These are phyloP conservation scores for Masnerella sp. DNA, from an alignment of 2,888 invertebrate genomes.

Conservation along the genomic window DNA sequence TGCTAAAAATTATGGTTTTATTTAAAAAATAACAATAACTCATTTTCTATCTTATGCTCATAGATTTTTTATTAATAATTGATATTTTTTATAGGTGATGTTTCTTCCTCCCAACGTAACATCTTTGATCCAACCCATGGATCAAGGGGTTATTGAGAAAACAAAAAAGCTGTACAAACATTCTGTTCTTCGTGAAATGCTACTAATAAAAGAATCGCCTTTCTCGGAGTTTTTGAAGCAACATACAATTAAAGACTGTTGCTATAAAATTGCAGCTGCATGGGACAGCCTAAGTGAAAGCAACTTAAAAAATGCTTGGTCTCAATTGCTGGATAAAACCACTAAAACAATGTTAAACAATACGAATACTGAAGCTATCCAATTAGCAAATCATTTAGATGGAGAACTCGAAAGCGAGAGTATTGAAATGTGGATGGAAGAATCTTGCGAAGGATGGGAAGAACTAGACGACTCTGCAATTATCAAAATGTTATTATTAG, in stretches of 20 bases:
- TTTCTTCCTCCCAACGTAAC: slow-evolving; percentile 16
- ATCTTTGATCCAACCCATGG: slow-evolving; percentile 7
- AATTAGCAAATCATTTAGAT: neutral
- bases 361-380: neutral
- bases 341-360: neutral
- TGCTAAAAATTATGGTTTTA: neutral
- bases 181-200: slow-evolving; percentile 11
- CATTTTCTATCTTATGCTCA: neutral
- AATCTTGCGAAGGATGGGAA: slow-evolving; percentile 19
- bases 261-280: slow-evolving; percentile 24
- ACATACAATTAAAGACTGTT: slow-evolving; percentile 19
- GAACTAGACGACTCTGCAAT: slow-evolving; percentile 3
- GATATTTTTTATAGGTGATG: slow-evolving; percentile 15
- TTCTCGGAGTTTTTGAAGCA: slow-evolving; percentile 7
- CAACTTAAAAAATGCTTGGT: slow-evolving; percentile 26
- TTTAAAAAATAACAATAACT: too few species aligned
- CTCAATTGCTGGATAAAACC: slow-evolving; percentile 10
- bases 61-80: slow-evolving; percentile 11
- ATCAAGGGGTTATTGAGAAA: slow-evolving; percentile 12
- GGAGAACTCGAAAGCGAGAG: neutral
- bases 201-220: slow-evolving; percentile 6
- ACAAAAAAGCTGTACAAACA: slow-evolving; percentile 14
- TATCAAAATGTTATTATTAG: slow-evolving; percentile 11
- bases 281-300: slow-evolving; percentile 18
- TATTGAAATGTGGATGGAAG: slow-evolving; percentile 9